Percentiles rank a stretch among this genome's conserved stretches.
These are phyloP conservation scores for Emydoidea blandingii DNA, from an alignment of 2,797 vertebrate genomes.

Conservation along the genomic window DNA sequence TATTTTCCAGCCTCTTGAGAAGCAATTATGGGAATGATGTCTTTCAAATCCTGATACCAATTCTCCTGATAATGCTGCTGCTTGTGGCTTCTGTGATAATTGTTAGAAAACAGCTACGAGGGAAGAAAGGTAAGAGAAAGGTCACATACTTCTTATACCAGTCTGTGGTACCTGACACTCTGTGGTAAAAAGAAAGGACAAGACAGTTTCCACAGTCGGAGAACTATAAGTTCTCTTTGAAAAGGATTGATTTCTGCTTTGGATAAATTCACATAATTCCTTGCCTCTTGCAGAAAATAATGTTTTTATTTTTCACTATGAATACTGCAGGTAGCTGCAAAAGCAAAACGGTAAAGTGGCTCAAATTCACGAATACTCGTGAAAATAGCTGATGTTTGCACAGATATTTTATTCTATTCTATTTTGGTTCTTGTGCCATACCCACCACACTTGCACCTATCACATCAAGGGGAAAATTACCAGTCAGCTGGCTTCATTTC, in stretches of 20 bases:
- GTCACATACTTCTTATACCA: background rate
- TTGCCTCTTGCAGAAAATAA: too few species aligned
- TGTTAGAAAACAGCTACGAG: constrained; percentile 28
- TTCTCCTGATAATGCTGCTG: constrained; percentile 49
- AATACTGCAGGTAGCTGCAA: background rate
- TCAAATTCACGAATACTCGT: background rate
- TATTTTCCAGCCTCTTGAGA: background rate
- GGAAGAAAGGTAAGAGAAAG: constrained; percentile 52
- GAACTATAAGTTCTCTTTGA: background rate
- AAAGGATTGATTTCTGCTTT: background rate
- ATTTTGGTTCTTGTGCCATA: background rate
- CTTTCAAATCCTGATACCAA: constrained; percentile 47
- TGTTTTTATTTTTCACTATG: background rate
- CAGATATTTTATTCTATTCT: background rate
- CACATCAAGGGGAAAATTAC: background rate
- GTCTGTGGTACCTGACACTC: background rate
- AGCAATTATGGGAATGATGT: background rate
- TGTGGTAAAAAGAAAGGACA: background rate
- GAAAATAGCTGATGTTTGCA: background rate
- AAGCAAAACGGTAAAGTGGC: background rate
- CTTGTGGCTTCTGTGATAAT: constrained; percentile 40
- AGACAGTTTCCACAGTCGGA: background rate
- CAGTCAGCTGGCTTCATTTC: background rate
- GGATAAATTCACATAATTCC: background rate
- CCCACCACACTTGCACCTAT: background rate